phyloP scores from a whole-genome alignment of 2,797 vertebrate species.

The Darevskia mixta region DNA sequence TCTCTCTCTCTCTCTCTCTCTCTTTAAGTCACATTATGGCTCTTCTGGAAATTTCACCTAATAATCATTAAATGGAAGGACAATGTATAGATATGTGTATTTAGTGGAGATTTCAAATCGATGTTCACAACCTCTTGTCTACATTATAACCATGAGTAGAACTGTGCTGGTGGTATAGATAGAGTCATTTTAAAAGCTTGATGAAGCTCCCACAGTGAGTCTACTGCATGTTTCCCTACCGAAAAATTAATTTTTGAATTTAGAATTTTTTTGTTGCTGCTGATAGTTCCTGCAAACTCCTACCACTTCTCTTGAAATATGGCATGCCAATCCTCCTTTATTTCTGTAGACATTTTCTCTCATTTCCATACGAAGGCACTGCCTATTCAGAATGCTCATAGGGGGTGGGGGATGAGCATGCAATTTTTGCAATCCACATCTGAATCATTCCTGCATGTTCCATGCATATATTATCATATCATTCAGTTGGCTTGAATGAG shows the following conservation, averaged over 20 bases:
- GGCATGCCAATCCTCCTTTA: background rate
- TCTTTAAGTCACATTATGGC: background rate
- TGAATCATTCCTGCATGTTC: background rate
- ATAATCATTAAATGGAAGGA: background rate
- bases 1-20: no score
- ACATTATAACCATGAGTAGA: background rate
- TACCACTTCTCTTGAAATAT: background rate
- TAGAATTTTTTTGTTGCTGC: background rate
- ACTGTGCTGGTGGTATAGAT: background rate
- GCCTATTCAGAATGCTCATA: background rate
- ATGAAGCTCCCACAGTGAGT: background rate
- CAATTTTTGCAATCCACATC: background rate
- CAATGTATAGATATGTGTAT: background rate
- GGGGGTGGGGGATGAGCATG: no score
- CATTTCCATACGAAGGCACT: background rate
- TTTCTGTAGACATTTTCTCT: background rate
- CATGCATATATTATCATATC: no score
- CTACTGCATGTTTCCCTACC: background rate
- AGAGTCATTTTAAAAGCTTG: background rate
- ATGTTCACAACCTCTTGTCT: background rate
- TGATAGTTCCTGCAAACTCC: background rate
- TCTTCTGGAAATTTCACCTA: background rate
- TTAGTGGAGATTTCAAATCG: background rate
- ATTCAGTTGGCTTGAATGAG: background rate
- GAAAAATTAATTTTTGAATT: background rate